phyloP scores from a whole-genome alignment of 2,888 invertebrate genomes.

The Malthinus flaveolus region DNA sequence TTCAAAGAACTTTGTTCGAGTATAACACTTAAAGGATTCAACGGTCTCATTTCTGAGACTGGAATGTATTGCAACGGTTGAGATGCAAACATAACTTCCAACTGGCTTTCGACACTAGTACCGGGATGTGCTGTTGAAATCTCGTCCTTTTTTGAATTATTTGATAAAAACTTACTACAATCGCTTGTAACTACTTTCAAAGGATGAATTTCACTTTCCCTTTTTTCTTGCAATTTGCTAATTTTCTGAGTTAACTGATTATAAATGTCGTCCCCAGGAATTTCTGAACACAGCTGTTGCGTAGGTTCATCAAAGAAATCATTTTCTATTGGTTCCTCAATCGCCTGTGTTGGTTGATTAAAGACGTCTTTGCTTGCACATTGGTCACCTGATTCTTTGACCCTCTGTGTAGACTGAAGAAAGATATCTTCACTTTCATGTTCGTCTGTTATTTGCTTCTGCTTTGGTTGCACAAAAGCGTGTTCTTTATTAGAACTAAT shows the following conservation, averaged over 20 bases:
- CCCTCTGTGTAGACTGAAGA: not conserved
- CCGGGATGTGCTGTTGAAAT: not conserved
- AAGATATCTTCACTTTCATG: not conserved
- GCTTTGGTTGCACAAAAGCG: not conserved
- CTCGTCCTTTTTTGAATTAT: not conserved
- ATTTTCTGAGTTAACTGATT: not conserved
- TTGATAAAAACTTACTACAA: not conserved
- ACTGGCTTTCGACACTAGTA: slow-evolving; percentile 36
- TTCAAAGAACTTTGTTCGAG: slow-evolving; percentile 12
- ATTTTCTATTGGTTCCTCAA: not conserved
- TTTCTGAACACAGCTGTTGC: not conserved
- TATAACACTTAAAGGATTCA: slow-evolving; percentile 33
- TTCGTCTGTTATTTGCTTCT: not conserved
- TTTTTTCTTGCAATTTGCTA: too few relatives aligned
- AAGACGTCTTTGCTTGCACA: too few relatives aligned
- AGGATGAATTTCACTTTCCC: not conserved
- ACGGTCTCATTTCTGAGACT: slow-evolving; percentile 25
- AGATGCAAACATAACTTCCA: slow-evolving; percentile 38
- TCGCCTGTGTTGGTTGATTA: not conserved
- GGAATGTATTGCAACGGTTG: slow-evolving; percentile 31
- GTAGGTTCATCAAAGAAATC: not conserved
- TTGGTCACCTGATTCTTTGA: too few relatives aligned
- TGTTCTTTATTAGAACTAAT: not conserved
- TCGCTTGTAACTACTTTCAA: slow-evolving; percentile 6
- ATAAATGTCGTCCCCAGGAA: not conserved